Evolutionary conservation across 2,797 vertebrate genomes (phyloP).

Genomic region (Bryconaethiops microstoma): DNA sequence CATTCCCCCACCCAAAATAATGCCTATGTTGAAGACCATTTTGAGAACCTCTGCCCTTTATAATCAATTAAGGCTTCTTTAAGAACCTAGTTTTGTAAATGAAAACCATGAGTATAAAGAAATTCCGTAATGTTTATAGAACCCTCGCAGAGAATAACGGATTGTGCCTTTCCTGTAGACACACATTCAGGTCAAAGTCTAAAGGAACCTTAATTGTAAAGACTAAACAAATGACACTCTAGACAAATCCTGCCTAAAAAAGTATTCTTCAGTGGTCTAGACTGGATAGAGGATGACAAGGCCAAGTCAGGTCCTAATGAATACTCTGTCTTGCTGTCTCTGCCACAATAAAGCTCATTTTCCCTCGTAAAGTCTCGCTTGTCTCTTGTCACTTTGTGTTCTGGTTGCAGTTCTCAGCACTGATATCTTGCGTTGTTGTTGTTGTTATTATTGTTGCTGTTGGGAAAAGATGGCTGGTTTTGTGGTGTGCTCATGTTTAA

Average conservation of each 20-base stretch:
- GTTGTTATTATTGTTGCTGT: slow-evolving; percentile 21
- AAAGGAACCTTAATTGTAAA: not conserved
- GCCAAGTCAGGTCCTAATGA: not conserved
- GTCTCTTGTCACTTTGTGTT: not conserved
- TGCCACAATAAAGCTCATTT: not conserved
- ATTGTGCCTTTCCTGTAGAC: too few relatives aligned
- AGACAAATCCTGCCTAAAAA: not conserved
- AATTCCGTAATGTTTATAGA: not conserved
- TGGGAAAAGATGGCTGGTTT: slow-evolving; percentile 7
- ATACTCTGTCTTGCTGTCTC: not conserved
- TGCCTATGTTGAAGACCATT: too few relatives aligned
- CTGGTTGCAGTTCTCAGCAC: slow-evolving; percentile 8
- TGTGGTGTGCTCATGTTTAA: slow-evolving; percentile 25
- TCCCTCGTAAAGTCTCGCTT: not conserved
- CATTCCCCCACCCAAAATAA: too few relatives aligned
- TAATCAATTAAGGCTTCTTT: too few relatives aligned
- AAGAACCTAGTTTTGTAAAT: not conserved
- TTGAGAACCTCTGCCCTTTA: too few relatives aligned
- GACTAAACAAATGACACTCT: not conserved
- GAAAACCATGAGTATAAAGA: not conserved
- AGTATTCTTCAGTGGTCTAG: not conserved
- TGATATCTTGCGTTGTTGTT: slow-evolving; percentile 7
- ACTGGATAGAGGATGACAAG: not conserved
- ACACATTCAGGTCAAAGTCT: too few relatives aligned
- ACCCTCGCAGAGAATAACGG: too few relatives aligned